Conservation (phyloP, 1,140 invertebrate species). For the Homalodisca vitripennis region DNA sequence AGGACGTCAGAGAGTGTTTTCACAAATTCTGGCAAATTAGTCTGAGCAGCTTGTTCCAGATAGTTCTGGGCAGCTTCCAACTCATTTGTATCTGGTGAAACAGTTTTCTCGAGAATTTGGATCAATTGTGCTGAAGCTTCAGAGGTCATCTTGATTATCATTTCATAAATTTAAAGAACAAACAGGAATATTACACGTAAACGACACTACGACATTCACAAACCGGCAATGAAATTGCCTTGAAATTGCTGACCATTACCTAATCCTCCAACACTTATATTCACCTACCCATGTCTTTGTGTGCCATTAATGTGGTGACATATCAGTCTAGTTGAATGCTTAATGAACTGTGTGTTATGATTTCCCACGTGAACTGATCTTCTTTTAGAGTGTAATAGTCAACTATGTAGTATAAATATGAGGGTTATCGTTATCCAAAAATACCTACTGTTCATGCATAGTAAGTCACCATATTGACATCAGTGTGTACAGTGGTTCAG, state of each 20-base stretch:
- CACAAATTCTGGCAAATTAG: constrained; percentile 91
- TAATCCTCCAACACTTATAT: neutral
- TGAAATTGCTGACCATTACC: neutral
- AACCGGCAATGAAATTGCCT: constrained; percentile 22
- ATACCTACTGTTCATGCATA: too few relatives aligned
- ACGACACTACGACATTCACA: constrained; percentile 3
- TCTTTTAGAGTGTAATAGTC: too few relatives aligned
- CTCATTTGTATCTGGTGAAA: constrained; percentile 95
- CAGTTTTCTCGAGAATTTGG: constrained; percentile 91
- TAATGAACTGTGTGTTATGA: too few relatives aligned
- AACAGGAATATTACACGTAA: constrained; percentile 3
- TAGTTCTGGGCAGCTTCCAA: constrained; percentile 88
- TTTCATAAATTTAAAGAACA: constrained; percentile 32
- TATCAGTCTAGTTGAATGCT: too few relatives aligned
- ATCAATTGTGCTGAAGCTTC: constrained; percentile 72
- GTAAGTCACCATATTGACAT: too few relatives aligned
- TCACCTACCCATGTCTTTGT: neutral
- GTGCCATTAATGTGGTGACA: too few relatives aligned
- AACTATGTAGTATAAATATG: too few relatives aligned
- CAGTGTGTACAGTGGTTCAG: too few relatives aligned
- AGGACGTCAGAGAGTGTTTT: constrained; percentile 93
- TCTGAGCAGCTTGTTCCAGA: constrained; percentile 88
- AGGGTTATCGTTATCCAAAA: too few relatives aligned
- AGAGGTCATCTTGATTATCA: constrained; percentile 56
- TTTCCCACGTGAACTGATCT: too few relatives aligned